Base-by-base conservation (phyloP, 2,888 invertebrate genomes). In the Drosophila merina region DNA sequence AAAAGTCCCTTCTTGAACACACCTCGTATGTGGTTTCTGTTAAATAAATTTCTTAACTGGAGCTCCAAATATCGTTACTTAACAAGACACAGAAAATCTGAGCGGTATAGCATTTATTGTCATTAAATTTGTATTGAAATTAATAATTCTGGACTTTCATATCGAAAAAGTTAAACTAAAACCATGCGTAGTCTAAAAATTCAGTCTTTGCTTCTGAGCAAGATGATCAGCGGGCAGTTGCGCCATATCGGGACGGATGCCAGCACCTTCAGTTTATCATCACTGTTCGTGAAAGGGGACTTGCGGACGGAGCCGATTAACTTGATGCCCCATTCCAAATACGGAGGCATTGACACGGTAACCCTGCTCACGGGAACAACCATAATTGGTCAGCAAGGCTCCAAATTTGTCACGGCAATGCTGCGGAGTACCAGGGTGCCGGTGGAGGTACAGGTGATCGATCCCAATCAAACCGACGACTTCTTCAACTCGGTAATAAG, bases 401-500 rank as follows among this genome's bases (percentile, higher is more conserved):
- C 80, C 36, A 54, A 72, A 2, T 89, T 79, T 57, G 84, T 89
- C 4, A 57, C 49, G 4, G 72, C 77, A 0, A 64, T 90, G 42
- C 68, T 90, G 42, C 57, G 64, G 25, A 77, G 77, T 4, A 66
- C 88, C 12, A 75, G 79, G 4, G 88, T 89, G 6, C 90, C 90
- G 0, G 74, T 90, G 3, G 74, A 62, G 6, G 71, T 88, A n/a
- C 87, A 89, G 49, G 54, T 47, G 3, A 84, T 90, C 20, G 20
- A 40, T 1, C 49, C 76, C 4, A 72, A 55, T 1, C 66, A 73
- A 30, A 60, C 59, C 1, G 49, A 75, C 0, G 88, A 89, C 51
- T 81, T 80, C 20, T 67, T 79, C 1, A 72, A 77, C n/a, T 88
- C 90, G 8, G 87, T 89, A 40, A 25, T 78, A 14, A 84, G 90